phyloP scores from a whole-genome alignment of 2,888 invertebrate genomes.

The Cinara cedri region DNA sequence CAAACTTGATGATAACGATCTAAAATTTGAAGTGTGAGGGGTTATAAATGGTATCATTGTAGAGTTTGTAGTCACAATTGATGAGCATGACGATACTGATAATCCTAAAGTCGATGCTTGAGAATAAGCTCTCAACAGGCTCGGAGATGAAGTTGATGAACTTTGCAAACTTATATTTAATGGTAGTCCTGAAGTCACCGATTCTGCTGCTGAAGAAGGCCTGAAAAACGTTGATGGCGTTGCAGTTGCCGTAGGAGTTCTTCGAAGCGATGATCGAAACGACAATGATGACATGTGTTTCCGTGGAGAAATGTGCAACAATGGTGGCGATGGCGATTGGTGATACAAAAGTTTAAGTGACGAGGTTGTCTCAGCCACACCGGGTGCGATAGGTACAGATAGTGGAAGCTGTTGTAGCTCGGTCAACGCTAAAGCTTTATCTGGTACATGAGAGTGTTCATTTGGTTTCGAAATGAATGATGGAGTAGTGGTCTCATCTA shows the following conservation, averaged over 20 bases:
- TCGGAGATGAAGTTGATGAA: neutral
- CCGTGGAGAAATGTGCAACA: too few relatives aligned
- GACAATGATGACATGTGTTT: neutral
- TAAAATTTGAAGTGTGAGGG: neutral
- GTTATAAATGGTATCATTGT: neutral
- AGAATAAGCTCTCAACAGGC: neutral
- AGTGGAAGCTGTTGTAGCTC: conserved; percentile 51
- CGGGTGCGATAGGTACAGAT: neutral
- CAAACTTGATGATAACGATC: neutral
- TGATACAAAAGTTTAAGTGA: neutral
- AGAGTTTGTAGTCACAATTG: neutral
- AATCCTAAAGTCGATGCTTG: neutral
- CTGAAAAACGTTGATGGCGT: neutral
- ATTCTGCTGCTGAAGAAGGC: neutral
- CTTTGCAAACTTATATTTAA: neutral
- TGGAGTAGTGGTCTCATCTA: neutral
- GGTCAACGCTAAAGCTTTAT: conserved; percentile 61
- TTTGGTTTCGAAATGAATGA: too few relatives aligned
- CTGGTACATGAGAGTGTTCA: conserved; percentile 62
- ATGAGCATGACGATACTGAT: neutral
- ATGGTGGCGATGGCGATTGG: neutral
- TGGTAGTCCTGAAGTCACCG: neutral
- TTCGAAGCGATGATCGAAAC: neutral
- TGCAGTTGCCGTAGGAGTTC: conserved; percentile 1
- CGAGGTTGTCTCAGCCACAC: neutral